Conservation (phyloP, 2,797 vertebrate genomes). For the Darevskia mixta region DNA sequence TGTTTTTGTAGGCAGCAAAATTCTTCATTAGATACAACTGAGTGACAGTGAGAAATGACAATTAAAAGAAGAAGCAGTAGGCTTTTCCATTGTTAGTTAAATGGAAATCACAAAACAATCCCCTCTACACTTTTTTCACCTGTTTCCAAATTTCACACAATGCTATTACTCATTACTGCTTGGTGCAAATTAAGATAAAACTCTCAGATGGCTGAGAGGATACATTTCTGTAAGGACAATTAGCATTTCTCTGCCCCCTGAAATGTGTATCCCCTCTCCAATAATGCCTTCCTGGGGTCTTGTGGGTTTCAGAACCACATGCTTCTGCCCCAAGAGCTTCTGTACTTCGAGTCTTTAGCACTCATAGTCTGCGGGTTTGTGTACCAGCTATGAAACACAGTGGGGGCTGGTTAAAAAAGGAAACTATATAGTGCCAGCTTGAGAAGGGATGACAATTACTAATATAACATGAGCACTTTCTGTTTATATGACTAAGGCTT, state of each 20-base stretch:
- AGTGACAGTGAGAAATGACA: slow-evolving; percentile 9
- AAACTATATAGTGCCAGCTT: slow-evolving; percentile 40
- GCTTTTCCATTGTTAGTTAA: background rate
- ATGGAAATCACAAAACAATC: slow-evolving; percentile 14
- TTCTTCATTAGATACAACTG: slow-evolving; percentile 39
- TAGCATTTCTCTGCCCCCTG: background rate
- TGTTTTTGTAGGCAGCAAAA: background rate
- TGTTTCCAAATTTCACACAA: slow-evolving; percentile 26
- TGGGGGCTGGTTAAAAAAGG: slow-evolving; percentile 37
- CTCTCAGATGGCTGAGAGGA: background rate
- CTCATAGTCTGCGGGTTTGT: slow-evolving; percentile 4
- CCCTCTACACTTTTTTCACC: slow-evolving; percentile 18
- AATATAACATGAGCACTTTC: slow-evolving; percentile 71
- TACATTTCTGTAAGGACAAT: background rate
- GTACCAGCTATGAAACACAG: slow-evolving; percentile 35
- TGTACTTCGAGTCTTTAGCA: slow-evolving; percentile 49
- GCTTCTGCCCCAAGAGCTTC: slow-evolving; percentile 28
- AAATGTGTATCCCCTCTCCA: slow-evolving; percentile 20
- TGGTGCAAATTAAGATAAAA: slow-evolving; percentile 17
- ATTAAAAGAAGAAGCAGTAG: background rate
- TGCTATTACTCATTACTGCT: background rate
- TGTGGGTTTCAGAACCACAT: slow-evolving; percentile 22
- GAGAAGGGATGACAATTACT: slow-evolving; percentile 45
- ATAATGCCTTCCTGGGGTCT: background rate
- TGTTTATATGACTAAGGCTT: slow-evolving; percentile 79